Percentiles rank a stretch among this genome's conserved stretches.
Evolutionary conservation across 2,113 vertebrate species (phyloP).

Genomic region (Dromiciops gliroides): DNA sequence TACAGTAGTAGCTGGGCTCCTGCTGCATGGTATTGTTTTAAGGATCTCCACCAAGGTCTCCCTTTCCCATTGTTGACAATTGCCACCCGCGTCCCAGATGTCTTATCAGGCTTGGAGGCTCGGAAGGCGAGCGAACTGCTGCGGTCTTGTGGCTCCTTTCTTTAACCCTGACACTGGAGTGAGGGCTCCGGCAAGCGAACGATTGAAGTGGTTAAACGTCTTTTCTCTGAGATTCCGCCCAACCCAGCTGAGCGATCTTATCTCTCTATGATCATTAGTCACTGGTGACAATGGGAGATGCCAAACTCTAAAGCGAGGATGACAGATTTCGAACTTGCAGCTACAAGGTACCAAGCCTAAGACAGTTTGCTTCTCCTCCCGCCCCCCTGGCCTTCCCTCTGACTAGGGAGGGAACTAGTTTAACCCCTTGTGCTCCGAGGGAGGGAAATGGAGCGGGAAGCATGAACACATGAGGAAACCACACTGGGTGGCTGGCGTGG

Average conservation of each 20-base stretch:
- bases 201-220: slow-evolving; percentile 48
- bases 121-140: background rate
- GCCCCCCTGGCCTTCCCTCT: slow-evolving; percentile 69
- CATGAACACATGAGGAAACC: slow-evolving; percentile 32
- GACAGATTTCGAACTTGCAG: slow-evolving; percentile 75
- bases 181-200: slow-evolving; percentile 60
- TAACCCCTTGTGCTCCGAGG: slow-evolving; percentile 82
- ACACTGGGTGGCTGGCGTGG: slow-evolving; percentile 30
- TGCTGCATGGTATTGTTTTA: slow-evolving; percentile 85
- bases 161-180: slow-evolving; percentile 56
- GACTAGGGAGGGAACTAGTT: slow-evolving; percentile 69
- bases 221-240: slow-evolving; percentile 23
- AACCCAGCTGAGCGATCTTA: slow-evolving; percentile 64
- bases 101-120: slow-evolving; percentile 43
- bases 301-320: slow-evolving; percentile 69
- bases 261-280: slow-evolving; percentile 71
- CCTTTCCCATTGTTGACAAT: slow-evolving; percentile 82
- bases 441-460: slow-evolving; percentile 32
- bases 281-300: slow-evolving; percentile 59
- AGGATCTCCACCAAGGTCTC: slow-evolving; percentile 80
- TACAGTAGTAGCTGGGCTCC: slow-evolving; percentile 73
- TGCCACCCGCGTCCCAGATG: slow-evolving; percentile 54
- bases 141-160: slow-evolving; percentile 35
- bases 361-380: slow-evolving; percentile 48
- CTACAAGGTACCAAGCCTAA: slow-evolving; percentile 63